phyloP scores from a whole-genome alignment of 2,113 vertebrate species.

The Delphinus delphis region DNA sequence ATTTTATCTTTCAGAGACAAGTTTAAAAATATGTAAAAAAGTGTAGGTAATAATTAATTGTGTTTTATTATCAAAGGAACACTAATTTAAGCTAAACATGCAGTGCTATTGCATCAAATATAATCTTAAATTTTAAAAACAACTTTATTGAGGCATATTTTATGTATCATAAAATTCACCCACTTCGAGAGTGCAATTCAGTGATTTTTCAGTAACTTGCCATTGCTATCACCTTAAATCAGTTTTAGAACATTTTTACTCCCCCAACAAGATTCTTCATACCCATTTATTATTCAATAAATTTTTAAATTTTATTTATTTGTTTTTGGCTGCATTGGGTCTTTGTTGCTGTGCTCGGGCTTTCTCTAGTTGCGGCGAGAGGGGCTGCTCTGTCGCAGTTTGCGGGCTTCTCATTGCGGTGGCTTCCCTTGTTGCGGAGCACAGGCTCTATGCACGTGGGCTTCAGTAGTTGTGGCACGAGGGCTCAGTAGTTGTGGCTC shows the following conservation, averaged over 20 bases:
- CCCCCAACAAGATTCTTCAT: neutral
- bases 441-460: too few species aligned
- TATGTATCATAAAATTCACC: slow-evolving; percentile 45
- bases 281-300: neutral
- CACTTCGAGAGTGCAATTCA: slow-evolving; percentile 32
- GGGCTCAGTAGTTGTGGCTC: too few species aligned
- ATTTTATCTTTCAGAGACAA: slow-evolving; percentile 61
- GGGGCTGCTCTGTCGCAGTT: too few species aligned
- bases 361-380: too few species aligned
- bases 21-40: slow-evolving; percentile 70
- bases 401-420: too few species aligned
- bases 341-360: too few species aligned
- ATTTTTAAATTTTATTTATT: too few species aligned
- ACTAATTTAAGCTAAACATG: slow-evolving; percentile 66
- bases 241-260: slow-evolving; percentile 44
- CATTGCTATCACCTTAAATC: slow-evolving; percentile 21
- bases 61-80: slow-evolving; percentile 75
- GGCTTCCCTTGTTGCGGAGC: too few species aligned
- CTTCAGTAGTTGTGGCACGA: too few species aligned
- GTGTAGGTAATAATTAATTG: slow-evolving; percentile 62
- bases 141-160: slow-evolving; percentile 58
- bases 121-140: slow-evolving; percentile 54
- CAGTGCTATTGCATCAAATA: slow-evolving; percentile 38
- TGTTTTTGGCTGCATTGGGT: too few species aligned
- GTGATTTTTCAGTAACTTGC: slow-evolving; percentile 53